phyloP scores from a whole-genome alignment of 2,113 vertebrate genomes.

The Prinia subflava region DNA sequence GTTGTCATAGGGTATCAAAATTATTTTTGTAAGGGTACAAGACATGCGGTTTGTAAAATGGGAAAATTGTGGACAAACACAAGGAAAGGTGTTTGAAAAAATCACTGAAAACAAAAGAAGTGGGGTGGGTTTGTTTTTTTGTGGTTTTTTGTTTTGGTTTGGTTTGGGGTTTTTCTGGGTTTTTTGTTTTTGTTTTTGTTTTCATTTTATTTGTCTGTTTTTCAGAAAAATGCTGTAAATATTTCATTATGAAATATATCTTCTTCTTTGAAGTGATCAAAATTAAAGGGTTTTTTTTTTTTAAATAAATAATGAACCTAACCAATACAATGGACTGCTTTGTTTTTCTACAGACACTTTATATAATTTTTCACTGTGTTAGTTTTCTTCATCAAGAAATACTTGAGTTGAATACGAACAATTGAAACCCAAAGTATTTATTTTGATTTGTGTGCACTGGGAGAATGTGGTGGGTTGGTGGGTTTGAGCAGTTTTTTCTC shows the following conservation, averaged over 20 bases:
- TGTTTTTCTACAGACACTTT: rapidly evolving
- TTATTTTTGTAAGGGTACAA: rapidly evolving
- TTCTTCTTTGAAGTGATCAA: neutral
- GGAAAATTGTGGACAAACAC: neutral
- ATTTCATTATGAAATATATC: neutral
- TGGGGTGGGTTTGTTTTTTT: rapidly evolving
- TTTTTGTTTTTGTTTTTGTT: neutral
- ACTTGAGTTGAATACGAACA: rapidly evolving
- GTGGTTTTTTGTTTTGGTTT: too few species aligned
- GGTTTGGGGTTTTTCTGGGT: too few species aligned
- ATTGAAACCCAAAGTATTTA: neutral
- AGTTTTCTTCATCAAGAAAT: neutral
- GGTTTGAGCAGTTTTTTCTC: rapidly evolving
- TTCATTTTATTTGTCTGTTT: neutral
- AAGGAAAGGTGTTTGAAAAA: neutral
- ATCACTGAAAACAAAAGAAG: neutral
- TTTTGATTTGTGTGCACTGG: neutral
- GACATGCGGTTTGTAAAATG: neutral
- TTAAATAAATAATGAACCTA: neutral
- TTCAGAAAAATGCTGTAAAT: neutral
- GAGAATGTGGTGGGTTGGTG: rapidly evolving
- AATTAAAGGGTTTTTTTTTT: neutral
- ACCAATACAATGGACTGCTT: rapidly evolving
- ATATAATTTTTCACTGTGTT: neutral
- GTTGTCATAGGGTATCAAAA: neutral